A percentile compares a stretch with the other conserved stretches of the same genome.
Evolutionary conservation across 2,797 vertebrate genomes (phyloP).

Genomic region (Sphaeramia orbicularis): DNA sequence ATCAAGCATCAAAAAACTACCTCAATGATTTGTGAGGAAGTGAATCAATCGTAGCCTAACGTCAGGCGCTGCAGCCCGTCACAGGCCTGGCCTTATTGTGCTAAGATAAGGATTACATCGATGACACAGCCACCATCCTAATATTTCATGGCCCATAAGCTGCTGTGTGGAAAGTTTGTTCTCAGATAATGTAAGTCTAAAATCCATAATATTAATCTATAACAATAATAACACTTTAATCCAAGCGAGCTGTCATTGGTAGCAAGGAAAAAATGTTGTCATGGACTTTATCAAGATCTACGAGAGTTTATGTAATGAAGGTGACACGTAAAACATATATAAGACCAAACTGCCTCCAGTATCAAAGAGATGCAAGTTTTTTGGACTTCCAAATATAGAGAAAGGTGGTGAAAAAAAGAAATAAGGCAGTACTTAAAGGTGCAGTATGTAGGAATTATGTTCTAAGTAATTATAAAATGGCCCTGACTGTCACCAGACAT

Average conservation of each 20-base stretch:
- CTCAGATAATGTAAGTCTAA: background rate
- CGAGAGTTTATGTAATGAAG: too few relatives aligned
- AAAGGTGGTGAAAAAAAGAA: too few relatives aligned
- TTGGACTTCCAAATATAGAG: too few relatives aligned
- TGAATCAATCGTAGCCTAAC: background rate
- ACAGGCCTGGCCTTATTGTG: background rate
- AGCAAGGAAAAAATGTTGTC: background rate
- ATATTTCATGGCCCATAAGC: background rate
- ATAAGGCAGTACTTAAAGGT: too few relatives aligned
- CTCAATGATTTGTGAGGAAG: background rate
- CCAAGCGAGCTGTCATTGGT: background rate
- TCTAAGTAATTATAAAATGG: too few relatives aligned
- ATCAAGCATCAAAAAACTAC: too few relatives aligned
- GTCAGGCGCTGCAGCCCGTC: background rate
- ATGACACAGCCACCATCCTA: background rate
- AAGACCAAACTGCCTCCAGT: background rate
- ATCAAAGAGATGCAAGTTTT: too few relatives aligned
- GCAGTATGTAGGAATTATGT: too few relatives aligned
- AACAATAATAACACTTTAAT: constrained; percentile 5
- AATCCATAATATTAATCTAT: constrained; percentile 1
- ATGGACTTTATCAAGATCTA: background rate
- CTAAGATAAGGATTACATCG: background rate
- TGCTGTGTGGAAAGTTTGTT: background rate
- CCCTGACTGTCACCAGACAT: too few relatives aligned
- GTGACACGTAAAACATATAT: too few relatives aligned